These are phyloP conservation scores for Hylaea fasciaria DNA, from an alignment of 2,888 invertebrate species.

Conservation along the genomic window DNA sequence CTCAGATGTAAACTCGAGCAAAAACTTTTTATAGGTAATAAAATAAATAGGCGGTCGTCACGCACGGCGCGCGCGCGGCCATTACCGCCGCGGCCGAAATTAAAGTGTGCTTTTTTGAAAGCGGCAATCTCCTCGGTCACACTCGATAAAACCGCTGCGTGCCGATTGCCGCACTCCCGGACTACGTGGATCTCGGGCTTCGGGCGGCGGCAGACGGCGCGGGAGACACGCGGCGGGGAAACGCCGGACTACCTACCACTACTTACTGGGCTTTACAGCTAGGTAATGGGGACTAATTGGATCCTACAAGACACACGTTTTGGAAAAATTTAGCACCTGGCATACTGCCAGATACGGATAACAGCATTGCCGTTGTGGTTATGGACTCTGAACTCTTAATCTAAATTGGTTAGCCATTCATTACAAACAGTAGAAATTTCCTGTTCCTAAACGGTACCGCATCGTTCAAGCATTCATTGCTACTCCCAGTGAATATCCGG, in stretches of 20 bases:
- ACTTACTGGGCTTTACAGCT: too few species aligned
- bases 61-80: conserved; percentile 71
- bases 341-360: too few species aligned
- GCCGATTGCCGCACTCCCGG: conserved; percentile 70
- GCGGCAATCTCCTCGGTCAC: conserved; percentile 76
- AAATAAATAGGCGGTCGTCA: conserved; percentile 76
- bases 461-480: neutral
- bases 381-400: too few species aligned
- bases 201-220: conserved; percentile 20
- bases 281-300: too few species aligned
- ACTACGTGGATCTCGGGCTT: conserved; percentile 46
- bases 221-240: conserved; percentile 13
- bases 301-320: too few species aligned
- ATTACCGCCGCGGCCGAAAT: conserved; percentile 69
- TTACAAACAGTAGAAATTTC: too few species aligned
- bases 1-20: conserved; percentile 44
- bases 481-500: neutral
- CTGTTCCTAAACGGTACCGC: too few species aligned
- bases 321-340: too few species aligned
- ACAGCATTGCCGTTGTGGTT: too few species aligned
- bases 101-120: conserved; percentile 81
- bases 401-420: too few species aligned
- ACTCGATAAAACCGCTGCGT: conserved; percentile 81
- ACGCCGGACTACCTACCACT: neutral
- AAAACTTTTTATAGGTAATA: conserved; percentile 78